phyloP scores from a whole-genome alignment of 1,140 invertebrate species.

The Rhynchophorus ferrugineus region DNA sequence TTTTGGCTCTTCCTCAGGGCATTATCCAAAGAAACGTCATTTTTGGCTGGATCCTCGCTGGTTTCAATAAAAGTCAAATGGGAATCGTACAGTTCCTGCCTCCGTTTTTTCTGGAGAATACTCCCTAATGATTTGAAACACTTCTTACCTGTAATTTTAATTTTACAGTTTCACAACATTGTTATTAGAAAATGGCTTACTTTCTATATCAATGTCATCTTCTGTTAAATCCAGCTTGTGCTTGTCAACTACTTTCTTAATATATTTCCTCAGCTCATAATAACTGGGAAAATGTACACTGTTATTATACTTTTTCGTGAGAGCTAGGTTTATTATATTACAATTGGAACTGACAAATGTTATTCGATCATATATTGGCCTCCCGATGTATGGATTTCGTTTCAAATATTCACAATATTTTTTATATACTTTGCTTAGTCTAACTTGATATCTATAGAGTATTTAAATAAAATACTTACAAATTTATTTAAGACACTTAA shows the following conservation, averaged over 20 bases:
- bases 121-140: constrained; percentile 48
- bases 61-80: constrained; percentile 41
- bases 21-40: constrained; percentile 40
- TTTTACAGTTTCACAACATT: neutral
- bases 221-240: constrained; percentile 40
- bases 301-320: constrained; percentile 45
- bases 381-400: constrained; percentile 43
- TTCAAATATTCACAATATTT: constrained; percentile 48
- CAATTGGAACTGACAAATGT: constrained; percentile 42
- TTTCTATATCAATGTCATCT: constrained; percentile 40
- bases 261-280: constrained; percentile 46
- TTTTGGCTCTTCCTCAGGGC: constrained; percentile 43
- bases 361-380: constrained; percentile 42
- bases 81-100: constrained; percentile 48
- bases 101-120: constrained; percentile 45
- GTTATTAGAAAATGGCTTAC: constrained; percentile 34
- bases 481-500: too few relatives aligned
- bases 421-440: constrained; percentile 40
- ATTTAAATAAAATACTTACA: too few relatives aligned
- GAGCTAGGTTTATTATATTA: constrained; percentile 46
- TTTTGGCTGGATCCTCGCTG: constrained; percentile 46
- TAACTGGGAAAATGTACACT: constrained; percentile 50
- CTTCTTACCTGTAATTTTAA: constrained; percentile 41
- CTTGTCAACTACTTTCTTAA: constrained; percentile 42
- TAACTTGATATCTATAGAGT: constrained; percentile 32